These are phyloP conservation scores for Leiothrix lutea DNA, from an alignment of 2,113 vertebrate species.

Conservation along the genomic window DNA sequence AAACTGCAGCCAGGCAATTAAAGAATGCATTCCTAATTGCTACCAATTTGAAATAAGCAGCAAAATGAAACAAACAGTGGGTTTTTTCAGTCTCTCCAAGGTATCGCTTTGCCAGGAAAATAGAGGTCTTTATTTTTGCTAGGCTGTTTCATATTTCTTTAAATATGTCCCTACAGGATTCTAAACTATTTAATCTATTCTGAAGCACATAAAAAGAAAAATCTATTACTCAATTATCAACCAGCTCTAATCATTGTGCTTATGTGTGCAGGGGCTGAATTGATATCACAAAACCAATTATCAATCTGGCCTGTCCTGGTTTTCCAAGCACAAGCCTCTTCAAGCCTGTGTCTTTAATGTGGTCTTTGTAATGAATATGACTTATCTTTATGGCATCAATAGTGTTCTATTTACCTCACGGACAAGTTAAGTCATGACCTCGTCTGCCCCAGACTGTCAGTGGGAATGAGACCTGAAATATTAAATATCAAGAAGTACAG, in stretches of 20 bases:
- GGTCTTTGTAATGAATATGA: constrained; percentile 39
- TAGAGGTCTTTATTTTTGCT: neutral
- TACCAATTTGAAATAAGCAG: neutral
- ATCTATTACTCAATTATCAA: neutral
- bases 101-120: neutral
- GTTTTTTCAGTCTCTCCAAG: neutral
- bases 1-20: neutral
- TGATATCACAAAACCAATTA: neutral
- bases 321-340: constrained; percentile 15
- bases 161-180: neutral
- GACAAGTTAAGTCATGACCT: constrained; percentile 40
- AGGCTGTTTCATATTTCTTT: neutral
- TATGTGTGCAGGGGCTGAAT: neutral
- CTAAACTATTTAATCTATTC: neutral
- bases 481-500: constrained; percentile 35
- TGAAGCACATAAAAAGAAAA: neutral
- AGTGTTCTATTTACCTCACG: neutral
- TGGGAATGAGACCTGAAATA: constrained; percentile 29
- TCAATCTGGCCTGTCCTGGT: neutral
- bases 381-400: constrained; percentile 45
- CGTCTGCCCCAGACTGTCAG: constrained; percentile 6
- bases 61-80: neutral
- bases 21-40: neutral
- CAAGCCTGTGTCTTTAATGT: neutral
- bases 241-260: neutral